Conservation (phyloP, 2,888 invertebrate species). For the Seladonia tumulorum region DNA sequence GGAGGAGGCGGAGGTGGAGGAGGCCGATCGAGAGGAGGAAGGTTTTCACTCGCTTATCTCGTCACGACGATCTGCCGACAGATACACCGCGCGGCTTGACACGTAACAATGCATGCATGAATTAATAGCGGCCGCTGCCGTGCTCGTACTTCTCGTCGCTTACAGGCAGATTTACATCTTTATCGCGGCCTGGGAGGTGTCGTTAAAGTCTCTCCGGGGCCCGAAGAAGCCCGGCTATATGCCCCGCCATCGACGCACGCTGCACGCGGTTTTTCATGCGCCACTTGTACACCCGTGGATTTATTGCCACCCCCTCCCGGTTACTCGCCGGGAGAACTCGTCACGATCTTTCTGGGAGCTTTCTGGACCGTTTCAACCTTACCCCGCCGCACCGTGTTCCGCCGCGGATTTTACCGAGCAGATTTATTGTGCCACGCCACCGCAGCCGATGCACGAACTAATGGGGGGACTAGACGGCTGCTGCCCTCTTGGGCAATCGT, state of each 20-base stretch:
- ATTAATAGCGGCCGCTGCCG: slow-evolving; percentile 80
- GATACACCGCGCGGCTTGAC: slow-evolving; percentile 80
- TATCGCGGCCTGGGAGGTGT: slow-evolving; percentile 75
- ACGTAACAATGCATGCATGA: slow-evolving; percentile 83
- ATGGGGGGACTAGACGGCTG: background rate
- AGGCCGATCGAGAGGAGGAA: slow-evolving; percentile 71
- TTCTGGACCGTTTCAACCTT: slow-evolving; percentile 1
- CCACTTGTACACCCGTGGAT: slow-evolving; percentile 33
- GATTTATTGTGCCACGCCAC: background rate
- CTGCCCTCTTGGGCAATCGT: background rate
- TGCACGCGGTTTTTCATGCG: slow-evolving; percentile 35
- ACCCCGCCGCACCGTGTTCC: background rate
- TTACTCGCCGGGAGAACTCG: slow-evolving; percentile 24
- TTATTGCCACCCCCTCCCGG: slow-evolving; percentile 20
- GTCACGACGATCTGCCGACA: slow-evolving; percentile 82
- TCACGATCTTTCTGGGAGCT: slow-evolving; percentile 13
- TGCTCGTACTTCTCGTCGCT: slow-evolving; percentile 72
- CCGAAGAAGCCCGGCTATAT: slow-evolving; percentile 20
- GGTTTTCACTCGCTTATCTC: slow-evolving; percentile 77
- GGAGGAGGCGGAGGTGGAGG: slow-evolving; percentile 62
- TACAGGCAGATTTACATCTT: slow-evolving; percentile 80
- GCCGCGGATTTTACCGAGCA: background rate
- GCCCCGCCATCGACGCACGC: slow-evolving; percentile 1
- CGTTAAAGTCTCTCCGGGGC: slow-evolving; percentile 57
- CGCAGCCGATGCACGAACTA: background rate